phyloP scores from a whole-genome alignment of 2,113 vertebrate genomes.

The Chaetorhynchus papuensis region DNA sequence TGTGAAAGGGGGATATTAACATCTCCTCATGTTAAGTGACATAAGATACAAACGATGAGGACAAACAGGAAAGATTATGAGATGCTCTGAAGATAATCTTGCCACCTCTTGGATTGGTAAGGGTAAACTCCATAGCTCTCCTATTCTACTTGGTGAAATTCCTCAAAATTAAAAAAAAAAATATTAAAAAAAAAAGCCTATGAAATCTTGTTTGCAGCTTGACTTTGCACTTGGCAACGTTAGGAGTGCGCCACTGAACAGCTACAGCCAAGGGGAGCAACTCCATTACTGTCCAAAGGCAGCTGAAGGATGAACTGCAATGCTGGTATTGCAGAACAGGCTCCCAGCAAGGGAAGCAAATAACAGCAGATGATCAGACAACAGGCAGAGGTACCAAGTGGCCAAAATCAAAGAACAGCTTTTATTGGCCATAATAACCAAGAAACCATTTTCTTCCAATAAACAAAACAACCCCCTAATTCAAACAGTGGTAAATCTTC shows the following conservation, averaged over 20 bases:
- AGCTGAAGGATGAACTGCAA: not conserved
- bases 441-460: slow-evolving; percentile 6
- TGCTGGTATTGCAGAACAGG: not conserved
- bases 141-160: not conserved
- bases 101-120: not conserved
- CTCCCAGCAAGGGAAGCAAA: not conserved
- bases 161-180: not conserved
- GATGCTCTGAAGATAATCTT: not conserved
- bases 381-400: not conserved
- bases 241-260: fast-evolving
- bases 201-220: not conserved
- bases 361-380: not conserved
- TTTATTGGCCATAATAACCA: slow-evolving; percentile 53
- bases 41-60: not conserved
- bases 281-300: not conserved
- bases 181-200: not conserved
- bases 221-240: not conserved
- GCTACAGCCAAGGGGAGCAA: not conserved
- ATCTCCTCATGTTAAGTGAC: not conserved
- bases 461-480: not conserved
- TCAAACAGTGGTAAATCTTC: not conserved
- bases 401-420: slow-evolving; percentile 3
- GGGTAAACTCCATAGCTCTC: not conserved
- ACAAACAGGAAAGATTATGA: not conserved
- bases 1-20: not conserved